phyloP scores from a whole-genome alignment of 1,140 invertebrate species.

The Notospermus geniculatus region DNA sequence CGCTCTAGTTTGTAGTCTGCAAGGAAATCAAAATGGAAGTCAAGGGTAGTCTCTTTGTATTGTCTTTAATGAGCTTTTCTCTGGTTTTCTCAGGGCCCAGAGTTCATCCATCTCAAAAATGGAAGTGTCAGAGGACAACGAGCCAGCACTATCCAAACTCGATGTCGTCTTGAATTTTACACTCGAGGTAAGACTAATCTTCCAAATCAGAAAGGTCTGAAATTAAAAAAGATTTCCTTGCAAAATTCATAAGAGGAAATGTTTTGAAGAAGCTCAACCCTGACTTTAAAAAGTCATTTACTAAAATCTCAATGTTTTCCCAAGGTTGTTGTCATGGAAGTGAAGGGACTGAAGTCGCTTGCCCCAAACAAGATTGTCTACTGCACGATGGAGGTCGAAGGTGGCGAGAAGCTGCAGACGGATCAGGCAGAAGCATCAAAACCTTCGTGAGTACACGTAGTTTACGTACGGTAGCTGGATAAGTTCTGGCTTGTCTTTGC shows the following conservation, averaged over 20 bases:
- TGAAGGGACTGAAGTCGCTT: conserved; percentile 94
- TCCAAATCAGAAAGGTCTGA: no score
- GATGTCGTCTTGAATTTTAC: conserved; percentile 96
- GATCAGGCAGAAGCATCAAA: conserved; percentile 99
- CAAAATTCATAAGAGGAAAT: no score
- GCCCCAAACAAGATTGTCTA: conserved; percentile 97
- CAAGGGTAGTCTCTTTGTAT: no score
- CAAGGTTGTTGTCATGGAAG: conserved; percentile 96
- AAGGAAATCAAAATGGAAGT: no score
- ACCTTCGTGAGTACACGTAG: conserved; percentile 84
- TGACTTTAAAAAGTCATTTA: no score
- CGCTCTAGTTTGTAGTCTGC: no score
- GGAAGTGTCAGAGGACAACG: conserved; percentile 86
- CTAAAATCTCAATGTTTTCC: no score
- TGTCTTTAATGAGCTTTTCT: no score
- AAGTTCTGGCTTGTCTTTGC: no score
- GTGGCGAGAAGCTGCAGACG: conserved; percentile 95
- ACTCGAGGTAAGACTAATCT: conserved; percentile 73
- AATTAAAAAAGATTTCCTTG: no score
- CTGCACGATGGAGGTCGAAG: conserved; percentile 99
- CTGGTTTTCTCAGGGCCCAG: conserved; percentile 18
- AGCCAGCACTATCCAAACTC: conserved; percentile 73
- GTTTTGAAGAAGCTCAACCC: no score
- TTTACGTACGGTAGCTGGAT: no score
- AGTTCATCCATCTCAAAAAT: conserved; percentile 76